phyloP scores from a whole-genome alignment of 2,888 invertebrate species.

The Nephrotoma flavescens region DNA sequence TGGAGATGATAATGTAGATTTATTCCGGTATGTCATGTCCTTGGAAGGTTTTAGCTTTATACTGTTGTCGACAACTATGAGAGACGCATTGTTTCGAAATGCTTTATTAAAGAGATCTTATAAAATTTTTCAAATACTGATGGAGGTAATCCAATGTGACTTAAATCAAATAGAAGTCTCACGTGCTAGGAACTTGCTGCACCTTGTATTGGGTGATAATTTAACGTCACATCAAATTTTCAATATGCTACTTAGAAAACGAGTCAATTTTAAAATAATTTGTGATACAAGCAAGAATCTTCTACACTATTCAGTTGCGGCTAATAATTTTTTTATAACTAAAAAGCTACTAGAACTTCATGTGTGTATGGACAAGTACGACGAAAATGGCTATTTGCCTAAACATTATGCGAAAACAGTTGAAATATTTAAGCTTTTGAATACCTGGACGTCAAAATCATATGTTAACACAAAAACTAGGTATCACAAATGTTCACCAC shows the following conservation, averaged over 20 bases:
- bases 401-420: neutral
- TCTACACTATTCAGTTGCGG: too few species aligned
- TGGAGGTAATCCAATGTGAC: neutral
- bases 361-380: too few species aligned
- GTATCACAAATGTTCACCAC: neutral
- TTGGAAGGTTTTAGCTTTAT: too few species aligned
- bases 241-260: neutral
- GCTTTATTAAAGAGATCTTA: neutral
- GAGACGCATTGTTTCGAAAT: neutral
- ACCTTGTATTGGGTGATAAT: neutral
- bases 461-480: neutral
- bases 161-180: neutral
- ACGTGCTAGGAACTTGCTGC: neutral
- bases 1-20: too few species aligned
- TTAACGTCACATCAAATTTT: neutral
- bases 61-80: neutral
- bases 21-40: too few species aligned
- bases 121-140: neutral
- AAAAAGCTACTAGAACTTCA: too few species aligned
- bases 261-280: neutral
- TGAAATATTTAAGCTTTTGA: neutral
- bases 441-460: neutral
- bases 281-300: too few species aligned
- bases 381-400: too few species aligned
- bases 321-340: too few species aligned